Evolutionary conservation across 1,140 invertebrate genomes (phyloP).

Genomic region (Hyles euphorbiae): DNA sequence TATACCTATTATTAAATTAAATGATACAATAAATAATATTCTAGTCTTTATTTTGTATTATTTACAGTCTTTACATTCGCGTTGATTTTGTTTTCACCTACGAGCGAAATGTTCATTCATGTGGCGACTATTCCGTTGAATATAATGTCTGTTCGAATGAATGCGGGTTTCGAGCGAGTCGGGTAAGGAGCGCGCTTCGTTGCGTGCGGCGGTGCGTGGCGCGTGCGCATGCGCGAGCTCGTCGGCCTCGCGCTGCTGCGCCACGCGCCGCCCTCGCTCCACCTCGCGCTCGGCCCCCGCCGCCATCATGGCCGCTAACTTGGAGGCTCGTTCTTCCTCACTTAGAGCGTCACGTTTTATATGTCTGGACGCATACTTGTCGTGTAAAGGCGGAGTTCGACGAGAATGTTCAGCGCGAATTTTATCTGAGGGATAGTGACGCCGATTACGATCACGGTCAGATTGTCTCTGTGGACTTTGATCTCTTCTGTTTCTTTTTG

Average conservation of each 20-base stretch:
- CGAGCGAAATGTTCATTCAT: slow-evolving; percentile 65
- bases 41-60: slow-evolving; percentile 9
- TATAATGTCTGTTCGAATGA: slow-evolving; percentile 62
- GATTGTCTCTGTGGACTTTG: slow-evolving; percentile 9
- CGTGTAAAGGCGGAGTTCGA: slow-evolving; percentile 4
- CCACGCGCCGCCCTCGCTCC: slow-evolving; percentile 45
- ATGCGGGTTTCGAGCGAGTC: slow-evolving; percentile 57
- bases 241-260: slow-evolving; percentile 42
- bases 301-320: slow-evolving; percentile 87
- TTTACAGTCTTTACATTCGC: neutral
- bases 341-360: slow-evolving; percentile 29
- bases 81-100: slow-evolving; percentile 1
- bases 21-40: neutral
- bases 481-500: slow-evolving; percentile 20
- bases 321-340: slow-evolving; percentile 83
- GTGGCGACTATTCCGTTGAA: slow-evolving; percentile 51
- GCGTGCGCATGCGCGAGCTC: slow-evolving; percentile 18
- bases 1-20: slow-evolving; percentile 2
- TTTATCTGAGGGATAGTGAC: neutral
- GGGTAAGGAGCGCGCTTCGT: slow-evolving; percentile 42
- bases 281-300: slow-evolving; percentile 52
- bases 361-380: slow-evolving; percentile 15
- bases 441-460: neutral
- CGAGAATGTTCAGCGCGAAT: neutral
- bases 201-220: slow-evolving; percentile 17